These are phyloP conservation scores for Gasteruption jaculator DNA, from an alignment of 2,888 invertebrate species.

Conservation along the genomic window DNA sequence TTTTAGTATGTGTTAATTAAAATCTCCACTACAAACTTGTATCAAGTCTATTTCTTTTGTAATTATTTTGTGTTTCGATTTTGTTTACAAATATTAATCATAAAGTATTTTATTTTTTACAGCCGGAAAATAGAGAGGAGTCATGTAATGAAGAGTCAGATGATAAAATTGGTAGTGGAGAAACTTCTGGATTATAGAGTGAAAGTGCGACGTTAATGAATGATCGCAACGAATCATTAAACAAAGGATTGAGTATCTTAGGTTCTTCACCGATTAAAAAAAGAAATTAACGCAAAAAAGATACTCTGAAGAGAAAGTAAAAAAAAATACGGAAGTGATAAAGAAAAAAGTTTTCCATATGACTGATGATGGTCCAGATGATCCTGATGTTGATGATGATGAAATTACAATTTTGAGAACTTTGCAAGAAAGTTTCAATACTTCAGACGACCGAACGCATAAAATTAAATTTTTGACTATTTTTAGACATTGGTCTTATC, in stretches of 20 bases:
- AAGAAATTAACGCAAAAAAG: slow-evolving; percentile 5
- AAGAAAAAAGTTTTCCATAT: slow-evolving; percentile 6
- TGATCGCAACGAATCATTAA: slow-evolving; percentile 1
- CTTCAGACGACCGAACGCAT: too few relatives aligned
- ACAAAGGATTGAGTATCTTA: slow-evolving; percentile 4
- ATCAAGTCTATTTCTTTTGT: too few relatives aligned
- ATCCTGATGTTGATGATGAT: slow-evolving; percentile 8
- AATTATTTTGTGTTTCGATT: too few relatives aligned
- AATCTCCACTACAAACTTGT: too few relatives aligned
- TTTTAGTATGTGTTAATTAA: too few relatives aligned
- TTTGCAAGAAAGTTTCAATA: slow-evolving; percentile 10
- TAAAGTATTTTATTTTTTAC: slow-evolving; percentile 2
- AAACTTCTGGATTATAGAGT: slow-evolving; percentile 2
- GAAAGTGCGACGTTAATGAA: slow-evolving; percentile 3
- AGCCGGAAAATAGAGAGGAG: neutral
- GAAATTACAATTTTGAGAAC: slow-evolving; percentile 8
- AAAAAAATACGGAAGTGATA: neutral
- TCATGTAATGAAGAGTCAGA: slow-evolving; percentile 4
- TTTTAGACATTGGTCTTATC: neutral
- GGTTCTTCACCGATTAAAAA: slow-evolving; percentile 3
- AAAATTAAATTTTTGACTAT: too few relatives aligned
- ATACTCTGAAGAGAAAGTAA: too few relatives aligned
- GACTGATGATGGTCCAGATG: slow-evolving; percentile 8
- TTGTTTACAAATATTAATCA: too few relatives aligned
- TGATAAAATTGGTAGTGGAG: slow-evolving; percentile 5